Evolutionary conservation across 2,113 vertebrate species (phyloP), one percentile per base, ranked within the genome.

Genomic region (Elachura formosa): DNA sequence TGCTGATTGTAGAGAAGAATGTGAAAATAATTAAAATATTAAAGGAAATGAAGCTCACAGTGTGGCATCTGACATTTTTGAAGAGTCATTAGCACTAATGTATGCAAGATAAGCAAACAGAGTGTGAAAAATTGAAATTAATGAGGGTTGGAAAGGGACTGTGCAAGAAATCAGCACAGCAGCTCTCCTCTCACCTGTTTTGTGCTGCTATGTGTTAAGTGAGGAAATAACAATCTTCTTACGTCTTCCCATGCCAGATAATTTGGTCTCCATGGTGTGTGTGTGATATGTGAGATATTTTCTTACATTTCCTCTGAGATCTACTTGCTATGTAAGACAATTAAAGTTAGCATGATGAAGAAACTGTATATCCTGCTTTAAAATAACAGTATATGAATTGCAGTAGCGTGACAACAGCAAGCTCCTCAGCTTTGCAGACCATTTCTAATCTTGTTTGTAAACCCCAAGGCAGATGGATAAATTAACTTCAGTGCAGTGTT

Each of bases 1-100:
- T 85, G 72, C 69, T 89, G 77, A 95, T 81, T 56, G 23, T 68
- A 75, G 71, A 61, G 74, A 72, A 36, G 24, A 75, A 55, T 66
- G 62, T 46, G 94, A 84, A 82, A 89, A 66, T 89, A 86, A 93
- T 94, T 89, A 93, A 78, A 95, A 91, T 49, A 85, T 87, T 88
- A 79, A 91, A 93, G 78, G 75, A 79, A 96, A 52, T 87, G 16
- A 81, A 80, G 23, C 64, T 93, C 38, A 43, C 19, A 40, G 12
- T 91, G 13, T 68, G 59, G 20, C 49, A 80, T 87, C 75, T 94
- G 77, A 72, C 72, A 63, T 80, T 92, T 85, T 90, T 89, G 63
- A 96, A 40, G 64, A 91, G 48, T 93, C 79, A 85, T 96, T 94
- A 92, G 26, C 78, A 34, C 46, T 85, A 84, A 87, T 87, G 22